Conservation (phyloP, 1,140 invertebrate genomes). For the Drosophila pandora region DNA sequence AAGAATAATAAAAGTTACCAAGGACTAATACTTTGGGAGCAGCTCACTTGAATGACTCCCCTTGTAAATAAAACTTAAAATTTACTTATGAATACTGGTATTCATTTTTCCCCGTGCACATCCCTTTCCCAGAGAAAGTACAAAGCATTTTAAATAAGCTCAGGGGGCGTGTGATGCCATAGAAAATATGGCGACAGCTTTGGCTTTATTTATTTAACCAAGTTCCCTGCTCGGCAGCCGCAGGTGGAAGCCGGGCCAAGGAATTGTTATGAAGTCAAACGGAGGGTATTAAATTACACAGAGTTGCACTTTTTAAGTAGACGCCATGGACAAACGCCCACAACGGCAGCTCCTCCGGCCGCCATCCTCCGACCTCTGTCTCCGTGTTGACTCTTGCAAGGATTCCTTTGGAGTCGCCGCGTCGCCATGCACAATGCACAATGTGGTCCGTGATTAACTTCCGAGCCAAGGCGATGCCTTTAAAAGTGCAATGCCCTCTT, state of each 20-base stretch:
- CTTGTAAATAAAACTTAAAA: neutral
- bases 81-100: neutral
- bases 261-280: conserved; percentile 44
- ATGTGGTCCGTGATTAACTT: conserved; percentile 54
- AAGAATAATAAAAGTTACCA: too few species aligned
- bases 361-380: neutral
- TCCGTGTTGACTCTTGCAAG: conserved; percentile 52
- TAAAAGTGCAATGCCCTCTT: conserved; percentile 61
- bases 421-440: conserved; percentile 22
- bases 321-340: conserved; percentile 44
- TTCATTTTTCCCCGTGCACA: neutral
- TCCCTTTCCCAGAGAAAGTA: neutral
- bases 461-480: conserved; percentile 19
- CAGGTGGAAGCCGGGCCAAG: conserved; percentile 13
- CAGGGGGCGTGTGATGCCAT: conserved; percentile 38
- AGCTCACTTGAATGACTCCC: neutral
- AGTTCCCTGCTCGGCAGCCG: conserved; percentile 13
- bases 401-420: conserved; percentile 40
- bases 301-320: conserved; percentile 54
- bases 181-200: conserved; percentile 52
- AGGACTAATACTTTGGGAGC: too few species aligned
- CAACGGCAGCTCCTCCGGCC: conserved; percentile 4
- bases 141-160: conserved; percentile 45
- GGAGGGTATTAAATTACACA: conserved; percentile 62
- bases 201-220: conserved; percentile 51